Evolutionary conservation across 2,113 vertebrate genomes (phyloP), one percentile per base, ranked within the genome.

Genomic region (Lethenteron camtschaticum): DNA sequence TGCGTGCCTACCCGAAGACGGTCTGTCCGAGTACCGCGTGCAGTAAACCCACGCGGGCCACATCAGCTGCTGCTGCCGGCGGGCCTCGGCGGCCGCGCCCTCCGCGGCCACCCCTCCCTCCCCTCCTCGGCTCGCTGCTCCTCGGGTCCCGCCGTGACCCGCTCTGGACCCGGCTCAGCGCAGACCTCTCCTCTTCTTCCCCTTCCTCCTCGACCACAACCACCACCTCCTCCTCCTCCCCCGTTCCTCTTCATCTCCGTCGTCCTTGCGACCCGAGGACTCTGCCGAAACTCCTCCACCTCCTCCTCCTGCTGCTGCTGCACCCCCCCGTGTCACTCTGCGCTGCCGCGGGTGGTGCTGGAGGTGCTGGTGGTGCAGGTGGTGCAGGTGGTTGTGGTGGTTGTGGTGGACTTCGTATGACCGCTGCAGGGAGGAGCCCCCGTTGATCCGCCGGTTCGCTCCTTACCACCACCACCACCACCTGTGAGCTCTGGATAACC

Each of bases 31-130:
- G 78, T 95, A 96, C 16, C 90, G 84, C 12, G 91, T 96, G 76
- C 91, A 96, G 82, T 95, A 95, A 71, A 96, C 91, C 91, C 91
- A 95, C 71, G 91, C 91, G 75, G 91, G 91, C 90, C 89, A 95
- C 58, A 94, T 79, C 72, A 95, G 75, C 71, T 86, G 84, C 78
- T 89, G 63, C 63, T n/a, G n/a, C 10, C 9, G 24, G 8, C 9
- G 9, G 8, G n/a, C 63, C n/a, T n/a, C 8, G 63, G 63, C n/a
- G n/a, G 63, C 63, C 2, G 24, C 63, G 9, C 24, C n/a, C 10
- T 66, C 63, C 24, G 9, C 63, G 63, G 10, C 2, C n/a, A 10
- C n/a, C 24, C 63, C 63, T 9, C 63, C 24, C 63, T 16, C 63
- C n/a, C 24, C 63, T 24, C 24, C 63, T 66, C 24, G 9, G 63